Base-by-base conservation (phyloP, 35 echinoderm and acorn worm species). In the Amphiura filiformis region DNA sequence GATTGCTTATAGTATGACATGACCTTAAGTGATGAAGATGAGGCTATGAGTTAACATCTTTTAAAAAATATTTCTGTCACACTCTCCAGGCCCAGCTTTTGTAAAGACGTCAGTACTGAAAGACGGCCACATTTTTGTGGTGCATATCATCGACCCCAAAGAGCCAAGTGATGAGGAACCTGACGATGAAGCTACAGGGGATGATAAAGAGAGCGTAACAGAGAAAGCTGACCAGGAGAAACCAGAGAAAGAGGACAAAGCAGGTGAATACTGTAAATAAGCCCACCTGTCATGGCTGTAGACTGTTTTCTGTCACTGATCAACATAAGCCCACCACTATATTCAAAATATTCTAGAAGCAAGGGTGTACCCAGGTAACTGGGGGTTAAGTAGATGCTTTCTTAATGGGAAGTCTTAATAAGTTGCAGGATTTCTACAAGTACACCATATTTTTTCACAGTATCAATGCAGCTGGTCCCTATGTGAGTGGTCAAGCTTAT, bases 101-200 rank as follows among this genome's bases (percentile, higher is more conserved):
- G 87, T 99, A 37, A 94, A 93, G 84, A 95, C 90, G 0, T 90
- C 90, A 0, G 84, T 99, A 0, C 77, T 99, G 80, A 99, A 95
- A 80, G 96, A 99, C 86, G 96, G 93, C 39, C 96, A 99, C 64
- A 83, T 88, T 0, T 85, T 99, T 75, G 90, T 87, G 13, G 82
- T 99, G 38, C 96, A 99, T 57, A 86, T 99, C 30, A 40, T 99
- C 0, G 91, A 95, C 34, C 96, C 96, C 17, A 89, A 89, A 30
- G 81, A 90, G 34, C 39, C 82, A 12, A 81, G 83, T 61, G 3
- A 18, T 11, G 61, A 70, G 26, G 61, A 70, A 2, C 38, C 84
- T 42, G 84, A 83, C 23, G 90, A 95, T 30, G 91, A 87, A 40
- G 49, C 81, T 13, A 65, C 84, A 28, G 79, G 78, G 1, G 84